Evolutionary conservation across 2,113 vertebrate species (phyloP).

Genomic region (Trochalopteron elliotii): DNA sequence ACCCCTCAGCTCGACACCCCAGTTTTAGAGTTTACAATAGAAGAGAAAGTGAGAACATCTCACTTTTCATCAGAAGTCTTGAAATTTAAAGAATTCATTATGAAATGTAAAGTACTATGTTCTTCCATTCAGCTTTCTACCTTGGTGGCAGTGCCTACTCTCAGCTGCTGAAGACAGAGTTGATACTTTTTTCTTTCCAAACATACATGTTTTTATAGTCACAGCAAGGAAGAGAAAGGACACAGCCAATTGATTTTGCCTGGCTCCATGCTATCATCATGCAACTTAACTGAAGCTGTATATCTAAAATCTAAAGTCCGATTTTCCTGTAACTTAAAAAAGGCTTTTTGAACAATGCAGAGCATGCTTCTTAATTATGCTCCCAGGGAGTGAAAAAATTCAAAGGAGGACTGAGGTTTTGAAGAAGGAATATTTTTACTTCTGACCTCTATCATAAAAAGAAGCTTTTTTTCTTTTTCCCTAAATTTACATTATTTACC

Average conservation of each 20-base stretch:
- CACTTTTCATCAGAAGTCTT: not conserved
- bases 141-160: not conserved
- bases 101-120: not conserved
- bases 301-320: not conserved
- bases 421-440: not conserved
- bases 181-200: not conserved
- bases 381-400: not conserved
- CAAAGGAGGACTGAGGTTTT: not conserved
- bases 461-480: accelerated
- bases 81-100: not conserved
- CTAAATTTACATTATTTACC: not conserved
- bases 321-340: not conserved
- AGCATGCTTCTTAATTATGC: conserved; percentile 11
- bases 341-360: not conserved
- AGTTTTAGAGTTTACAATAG: not conserved
- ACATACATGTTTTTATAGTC: not conserved
- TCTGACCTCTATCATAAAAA: not conserved
- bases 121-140: not conserved
- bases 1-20: not conserved
- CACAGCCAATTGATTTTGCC: not conserved
- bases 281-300: not conserved
- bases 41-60: not conserved
- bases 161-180: not conserved
- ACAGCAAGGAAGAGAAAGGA: not conserved
- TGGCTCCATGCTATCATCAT: not conserved